Base-by-base conservation (phyloP, 2,888 invertebrate species). In the Dermolepida albohirtum region DNA sequence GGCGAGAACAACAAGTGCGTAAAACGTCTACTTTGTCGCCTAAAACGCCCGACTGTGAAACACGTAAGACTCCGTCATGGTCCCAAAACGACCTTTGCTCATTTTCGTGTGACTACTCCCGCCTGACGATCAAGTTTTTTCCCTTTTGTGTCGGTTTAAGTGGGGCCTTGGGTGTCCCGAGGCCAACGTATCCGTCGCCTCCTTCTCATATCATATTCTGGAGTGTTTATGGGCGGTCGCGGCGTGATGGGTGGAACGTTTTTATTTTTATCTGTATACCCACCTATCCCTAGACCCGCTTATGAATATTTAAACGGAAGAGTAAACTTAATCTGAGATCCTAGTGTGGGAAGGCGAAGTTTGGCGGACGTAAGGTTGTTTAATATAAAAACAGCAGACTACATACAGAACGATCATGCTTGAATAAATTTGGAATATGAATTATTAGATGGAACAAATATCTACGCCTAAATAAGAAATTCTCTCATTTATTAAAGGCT, bases 251-350 rank as follows among this genome's bases (percentile, higher is more conserved):
- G 77, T 78, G 79, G 78, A 80, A 79, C 80, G 76, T 82, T 83
- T 83, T 85, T 85, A 85, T 86, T 86, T 86, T 86, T 85, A 85
- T 86, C 85, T 84, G 83, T 83, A 84, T 83, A 84, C 84, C 80
- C 85, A 83, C 72, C 78, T 82, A 82, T 84, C 80, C 80, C 83
- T 84, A 84, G 84, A 83, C 71, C 78, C 82, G 82, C 84, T 29
- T 17, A 86, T 86, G 86, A 86, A 86, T 86, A 86, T 86, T 86
- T 86, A 86, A 34, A 86, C 84, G 83, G 79, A 79, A 82, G 81
- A 83, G 83, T 83, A 80, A 82, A 83, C 86, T 86, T 86, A 86
- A 86, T 86, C 86, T 86, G 85, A 85, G 86, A 84, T 85, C 81
- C 34, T 34, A 7, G 34, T 34, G 10, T 79, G 86, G 86, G 86